A percentile compares a stretch with the other conserved stretches of the same genome.
phyloP scores from a whole-genome alignment of 2,888 invertebrate genomes.

The Cantharis flavilabris region DNA sequence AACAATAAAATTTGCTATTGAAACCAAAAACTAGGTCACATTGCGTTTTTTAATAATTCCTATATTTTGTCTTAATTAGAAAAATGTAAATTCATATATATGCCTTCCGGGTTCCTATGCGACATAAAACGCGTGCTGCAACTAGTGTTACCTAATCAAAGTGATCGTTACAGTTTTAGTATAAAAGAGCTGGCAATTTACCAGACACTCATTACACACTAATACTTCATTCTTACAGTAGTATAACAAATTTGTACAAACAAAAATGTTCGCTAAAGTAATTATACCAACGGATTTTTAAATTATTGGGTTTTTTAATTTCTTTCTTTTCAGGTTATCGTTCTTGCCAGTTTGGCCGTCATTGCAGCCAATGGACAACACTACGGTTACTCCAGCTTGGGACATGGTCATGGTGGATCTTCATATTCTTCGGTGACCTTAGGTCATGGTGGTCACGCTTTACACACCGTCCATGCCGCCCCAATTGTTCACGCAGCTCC shows the following conservation, averaged over 20 bases:
- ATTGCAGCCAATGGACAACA: conserved; percentile 4
- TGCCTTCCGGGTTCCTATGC: conserved; percentile 3
- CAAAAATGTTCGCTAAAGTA: background rate
- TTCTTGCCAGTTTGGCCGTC: background rate
- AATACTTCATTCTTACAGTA: background rate
- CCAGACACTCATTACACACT: conserved; percentile 12
- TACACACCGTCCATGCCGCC: conserved; percentile 27
- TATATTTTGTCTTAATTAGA: background rate
- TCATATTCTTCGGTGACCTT: conserved; percentile 9
- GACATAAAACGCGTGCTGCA: background rate
- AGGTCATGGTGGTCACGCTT: background rate
- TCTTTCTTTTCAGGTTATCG: conserved; percentile 8
- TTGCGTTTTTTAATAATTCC: background rate
- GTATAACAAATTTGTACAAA: background rate
- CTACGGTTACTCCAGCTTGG: background rate
- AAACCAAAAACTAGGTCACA: background rate
- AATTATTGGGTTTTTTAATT: background rate
- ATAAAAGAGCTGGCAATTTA: conserved; percentile 17
- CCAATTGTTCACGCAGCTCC: conserved; percentile 4
- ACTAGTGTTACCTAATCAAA: conserved; percentile 9
- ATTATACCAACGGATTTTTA: background rate
- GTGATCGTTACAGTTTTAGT: conserved; percentile 14
- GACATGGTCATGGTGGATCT: conserved; percentile 6
- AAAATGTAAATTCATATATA: background rate
- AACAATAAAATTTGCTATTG: background rate